Conservation (phyloP, 2,113 vertebrate genomes). For the Orycteropus afer region DNA sequence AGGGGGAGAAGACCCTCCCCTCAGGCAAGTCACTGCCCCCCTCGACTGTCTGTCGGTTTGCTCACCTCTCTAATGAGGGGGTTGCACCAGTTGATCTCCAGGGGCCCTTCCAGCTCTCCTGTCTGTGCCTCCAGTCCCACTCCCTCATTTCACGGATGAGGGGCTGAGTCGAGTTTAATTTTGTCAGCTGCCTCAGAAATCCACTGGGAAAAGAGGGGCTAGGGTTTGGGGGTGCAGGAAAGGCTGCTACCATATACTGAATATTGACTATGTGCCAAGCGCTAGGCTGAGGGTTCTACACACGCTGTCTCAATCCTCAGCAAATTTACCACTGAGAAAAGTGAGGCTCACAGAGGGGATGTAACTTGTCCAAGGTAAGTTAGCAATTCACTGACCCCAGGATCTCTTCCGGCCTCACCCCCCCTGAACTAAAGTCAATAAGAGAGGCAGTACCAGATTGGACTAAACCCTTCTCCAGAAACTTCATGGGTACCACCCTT, state of each 20-base stretch:
- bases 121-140: conserved; percentile 32
- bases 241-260: neutral
- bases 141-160: conserved; percentile 79
- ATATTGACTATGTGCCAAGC: neutral
- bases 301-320: neutral
- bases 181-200: conserved; percentile 78
- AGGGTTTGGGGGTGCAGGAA: neutral
- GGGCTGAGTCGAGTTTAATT: conserved; percentile 70
- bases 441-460: neutral
- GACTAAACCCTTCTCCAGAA: neutral
- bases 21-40: neutral
- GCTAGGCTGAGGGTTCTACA: accelerated
- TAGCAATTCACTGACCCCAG: neutral
- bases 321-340: neutral
- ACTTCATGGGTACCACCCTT: neutral
- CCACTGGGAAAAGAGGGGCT: conserved; percentile 44
- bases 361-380: neutral
- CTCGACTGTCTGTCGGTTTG: conserved; percentile 10
- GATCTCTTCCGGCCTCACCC: neutral
- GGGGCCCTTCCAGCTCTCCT: conserved; percentile 37
- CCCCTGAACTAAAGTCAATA: neutral
- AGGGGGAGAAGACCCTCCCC: neutral
- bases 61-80: conserved; percentile 25
- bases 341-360: neutral
- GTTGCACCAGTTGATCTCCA: neutral